phyloP scores from a whole-genome alignment of 2,888 invertebrate genomes.

The Corbicula japonica region DNA sequence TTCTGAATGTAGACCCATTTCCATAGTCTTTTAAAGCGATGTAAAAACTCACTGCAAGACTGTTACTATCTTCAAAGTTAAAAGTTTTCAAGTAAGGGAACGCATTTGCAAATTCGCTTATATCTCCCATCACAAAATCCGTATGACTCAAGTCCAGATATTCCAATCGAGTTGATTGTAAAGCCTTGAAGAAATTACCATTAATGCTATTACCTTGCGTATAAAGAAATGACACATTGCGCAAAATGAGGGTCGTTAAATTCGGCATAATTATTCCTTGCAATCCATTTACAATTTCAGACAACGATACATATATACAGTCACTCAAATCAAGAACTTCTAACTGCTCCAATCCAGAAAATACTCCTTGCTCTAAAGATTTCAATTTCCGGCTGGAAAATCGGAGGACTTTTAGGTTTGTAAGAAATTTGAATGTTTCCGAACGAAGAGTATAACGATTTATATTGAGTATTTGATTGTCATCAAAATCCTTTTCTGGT shows the following conservation, averaged over 20 bases:
- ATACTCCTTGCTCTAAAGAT: neutral
- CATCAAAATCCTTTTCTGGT: neutral
- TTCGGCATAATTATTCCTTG: neutral
- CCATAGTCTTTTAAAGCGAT: neutral
- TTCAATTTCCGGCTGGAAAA: neutral
- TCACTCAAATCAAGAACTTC: neutral
- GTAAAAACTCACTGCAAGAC: neutral
- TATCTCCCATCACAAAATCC: neutral
- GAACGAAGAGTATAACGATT: neutral
- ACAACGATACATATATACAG: neutral
- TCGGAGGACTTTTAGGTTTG: neutral
- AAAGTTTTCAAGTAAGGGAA: conserved; percentile 2
- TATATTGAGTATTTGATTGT: neutral
- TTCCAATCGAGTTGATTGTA: neutral
- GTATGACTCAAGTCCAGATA: conserved; percentile 6
- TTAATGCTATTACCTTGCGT: neutral
- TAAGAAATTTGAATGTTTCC: neutral
- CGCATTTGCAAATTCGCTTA: neutral
- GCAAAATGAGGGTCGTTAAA: neutral
- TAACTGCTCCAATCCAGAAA: neutral
- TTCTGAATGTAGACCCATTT: neutral
- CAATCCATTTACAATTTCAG: neutral
- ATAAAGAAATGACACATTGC: neutral
- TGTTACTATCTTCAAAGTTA: conserved; percentile 3
- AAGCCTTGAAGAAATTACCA: neutral